Conservation (phyloP, 2,113 vertebrate species). For the Carassius carassius region DNA sequence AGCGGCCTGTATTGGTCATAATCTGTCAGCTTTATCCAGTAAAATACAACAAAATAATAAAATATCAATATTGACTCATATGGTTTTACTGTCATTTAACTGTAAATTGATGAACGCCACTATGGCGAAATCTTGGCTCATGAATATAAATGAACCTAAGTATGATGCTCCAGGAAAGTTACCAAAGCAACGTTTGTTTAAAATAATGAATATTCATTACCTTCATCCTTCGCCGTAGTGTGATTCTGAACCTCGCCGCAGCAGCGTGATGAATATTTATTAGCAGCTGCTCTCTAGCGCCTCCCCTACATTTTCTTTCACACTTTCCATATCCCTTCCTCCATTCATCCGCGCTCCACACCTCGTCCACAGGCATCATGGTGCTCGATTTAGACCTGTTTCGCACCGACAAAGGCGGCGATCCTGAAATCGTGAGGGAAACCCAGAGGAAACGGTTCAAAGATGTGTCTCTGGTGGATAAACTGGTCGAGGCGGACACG, state of each 20-base stretch:
- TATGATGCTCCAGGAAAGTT: neutral
- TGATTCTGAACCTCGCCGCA: neutral
- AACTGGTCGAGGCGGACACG: slow-evolving; percentile 83
- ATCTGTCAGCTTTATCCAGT: neutral
- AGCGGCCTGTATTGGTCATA: neutral
- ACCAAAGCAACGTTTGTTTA: neutral
- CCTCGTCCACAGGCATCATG: slow-evolving; percentile 70
- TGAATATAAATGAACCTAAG: neutral
- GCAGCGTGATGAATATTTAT: slow-evolving; percentile 12
- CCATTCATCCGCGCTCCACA: neutral
- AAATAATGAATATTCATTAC: neutral
- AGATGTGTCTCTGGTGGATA: slow-evolving; percentile 89
- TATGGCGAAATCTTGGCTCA: neutral
- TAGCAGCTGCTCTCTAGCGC: neutral
- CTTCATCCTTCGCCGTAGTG: neutral
- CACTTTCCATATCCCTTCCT: neutral
- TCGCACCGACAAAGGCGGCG: slow-evolving; percentile 91
- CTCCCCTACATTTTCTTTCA: neutral
- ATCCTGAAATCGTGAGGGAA: slow-evolving; percentile 84
- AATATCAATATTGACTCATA: neutral
- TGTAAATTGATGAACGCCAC: neutral
- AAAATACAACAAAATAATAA: neutral
- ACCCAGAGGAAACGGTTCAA: slow-evolving; percentile 90
- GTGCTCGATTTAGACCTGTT: slow-evolving; percentile 93
- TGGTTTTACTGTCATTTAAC: neutral